Conservation (phyloP, 2,113 vertebrate genomes). For the Esox niger region DNA sequence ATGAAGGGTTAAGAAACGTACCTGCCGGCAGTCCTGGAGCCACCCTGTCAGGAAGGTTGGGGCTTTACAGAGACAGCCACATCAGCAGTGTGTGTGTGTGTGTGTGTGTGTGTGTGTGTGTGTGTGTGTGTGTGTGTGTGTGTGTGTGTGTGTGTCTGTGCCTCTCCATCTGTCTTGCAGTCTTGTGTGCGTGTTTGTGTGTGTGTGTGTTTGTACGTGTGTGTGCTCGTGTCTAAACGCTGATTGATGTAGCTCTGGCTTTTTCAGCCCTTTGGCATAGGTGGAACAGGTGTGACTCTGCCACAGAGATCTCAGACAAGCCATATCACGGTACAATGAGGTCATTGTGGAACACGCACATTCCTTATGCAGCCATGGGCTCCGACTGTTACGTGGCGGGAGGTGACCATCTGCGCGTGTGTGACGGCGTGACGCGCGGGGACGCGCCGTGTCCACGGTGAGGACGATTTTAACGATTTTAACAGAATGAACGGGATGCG, state of each 20-base stretch:
- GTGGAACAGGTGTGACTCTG: conserved; percentile 83
- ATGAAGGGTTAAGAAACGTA: conserved; percentile 39
- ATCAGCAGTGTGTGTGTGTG: conserved; percentile 39
- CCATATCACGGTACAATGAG: conserved; percentile 74
- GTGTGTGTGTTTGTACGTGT: conserved; percentile 21
- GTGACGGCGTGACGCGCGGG: conserved; percentile 24
- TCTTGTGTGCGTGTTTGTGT: not conserved
- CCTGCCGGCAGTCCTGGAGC: conserved; percentile 31
- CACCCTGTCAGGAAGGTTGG: conserved; percentile 36
- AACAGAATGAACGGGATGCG: conserved; percentile 59
- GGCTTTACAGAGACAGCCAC: conserved; percentile 55
- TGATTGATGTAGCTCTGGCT: conserved; percentile 78
- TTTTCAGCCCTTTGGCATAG: conserved; percentile 77
- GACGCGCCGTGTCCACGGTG: conserved; percentile 63
- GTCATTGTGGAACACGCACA: conserved; percentile 76
- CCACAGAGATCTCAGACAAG: conserved; percentile 76
- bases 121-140: conserved; percentile 11
- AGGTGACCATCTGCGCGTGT: conserved; percentile 60
- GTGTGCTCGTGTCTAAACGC: conserved; percentile 58
- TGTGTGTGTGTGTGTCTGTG: not conserved
- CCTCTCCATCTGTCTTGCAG: not conserved
- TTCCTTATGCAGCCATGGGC: conserved; percentile 66
- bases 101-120: conserved; percentile 21
- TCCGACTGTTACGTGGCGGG: conserved; percentile 68
- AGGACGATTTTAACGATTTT: conserved; percentile 65